Base-by-base conservation (phyloP, 2,113 vertebrate genomes). In the Sturnira hondurensis region DNA sequence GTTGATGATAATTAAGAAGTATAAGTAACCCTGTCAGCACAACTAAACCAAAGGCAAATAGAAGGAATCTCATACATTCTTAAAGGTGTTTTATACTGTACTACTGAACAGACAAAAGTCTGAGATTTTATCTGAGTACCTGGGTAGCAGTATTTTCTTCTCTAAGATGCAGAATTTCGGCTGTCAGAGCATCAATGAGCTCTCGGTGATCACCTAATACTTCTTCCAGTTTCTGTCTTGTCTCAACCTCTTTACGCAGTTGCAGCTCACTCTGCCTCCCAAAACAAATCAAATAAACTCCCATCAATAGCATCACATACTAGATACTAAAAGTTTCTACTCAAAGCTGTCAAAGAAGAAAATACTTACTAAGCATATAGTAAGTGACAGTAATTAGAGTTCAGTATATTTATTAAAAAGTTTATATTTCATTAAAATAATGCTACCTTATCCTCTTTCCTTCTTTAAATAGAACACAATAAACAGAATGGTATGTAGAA, bases 121-220 rank as follows among this genome's bases (percentile, higher is more conserved):
- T 45, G 71, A 45, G 10, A 84, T 38, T 38, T 54, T 31, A 83
- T 61, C 28, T 61, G 17, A 82, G 74, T 98, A 99, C 99, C 99
- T 99, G 99, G 56, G 98, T 68, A 86, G 97, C 2, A 16, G 96
- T 45, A 15, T 98, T 98, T 95, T 99, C 99, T 94, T 99, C 98
- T 98, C 99, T 99, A 47, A 99, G 97, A 38, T 98, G 94, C 91
- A 99, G 98, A 65, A 99, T 98, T 98, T 99, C 99, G 47, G 99
- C 99, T 47, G 99, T 99, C 80, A 99, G 98, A 85, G 99, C 99
- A 94, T 99, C 99, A 33, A 99, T 99, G 94, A 99, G 97, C 47
- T 98, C 98, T 86, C 98, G 98, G 74, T 99, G 99, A 86, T 99
- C 99, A 26, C 91, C 97, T 92, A 99, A 52, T 56, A 98, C 97